Evolutionary conservation across 2,888 invertebrate genomes (phyloP).

Genomic region (Sarcophaga variegata): DNA sequence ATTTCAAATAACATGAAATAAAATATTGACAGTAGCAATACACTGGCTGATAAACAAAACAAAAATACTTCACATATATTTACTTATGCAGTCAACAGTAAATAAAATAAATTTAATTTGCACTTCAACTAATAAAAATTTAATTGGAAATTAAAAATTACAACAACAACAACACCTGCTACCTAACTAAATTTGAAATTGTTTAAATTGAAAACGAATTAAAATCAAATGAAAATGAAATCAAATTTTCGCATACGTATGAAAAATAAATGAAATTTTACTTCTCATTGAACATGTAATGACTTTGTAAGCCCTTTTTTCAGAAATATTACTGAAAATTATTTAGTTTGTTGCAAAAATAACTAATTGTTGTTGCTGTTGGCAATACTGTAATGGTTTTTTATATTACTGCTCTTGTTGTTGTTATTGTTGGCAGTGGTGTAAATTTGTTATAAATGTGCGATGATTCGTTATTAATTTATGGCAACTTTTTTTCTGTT

Average conservation of each 20-base stretch:
- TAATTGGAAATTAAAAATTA: constrained; percentile 3
- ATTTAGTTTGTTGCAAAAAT: too few species aligned
- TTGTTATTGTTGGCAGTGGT: neutral
- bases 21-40: neutral
- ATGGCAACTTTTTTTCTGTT: constrained; percentile 18
- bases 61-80: neutral
- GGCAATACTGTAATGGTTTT: too few species aligned
- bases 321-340: too few species aligned
- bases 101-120: constrained; percentile 20
- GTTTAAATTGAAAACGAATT: too few species aligned
- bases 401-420: neutral
- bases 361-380: too few species aligned
- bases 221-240: too few species aligned
- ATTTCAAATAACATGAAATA: neutral
- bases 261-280: constrained; percentile 12
- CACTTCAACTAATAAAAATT: constrained; percentile 18
- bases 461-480: constrained; percentile 48
- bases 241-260: too few species aligned
- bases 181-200: too few species aligned
- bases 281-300: constrained; percentile 52
- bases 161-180: neutral
- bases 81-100: neutral
- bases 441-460: constrained; percentile 25
- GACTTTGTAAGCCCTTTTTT: constrained; percentile 23
- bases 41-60: neutral